Base-by-base conservation (phyloP, 1,140 invertebrate species). In the Achroia grisella region DNA sequence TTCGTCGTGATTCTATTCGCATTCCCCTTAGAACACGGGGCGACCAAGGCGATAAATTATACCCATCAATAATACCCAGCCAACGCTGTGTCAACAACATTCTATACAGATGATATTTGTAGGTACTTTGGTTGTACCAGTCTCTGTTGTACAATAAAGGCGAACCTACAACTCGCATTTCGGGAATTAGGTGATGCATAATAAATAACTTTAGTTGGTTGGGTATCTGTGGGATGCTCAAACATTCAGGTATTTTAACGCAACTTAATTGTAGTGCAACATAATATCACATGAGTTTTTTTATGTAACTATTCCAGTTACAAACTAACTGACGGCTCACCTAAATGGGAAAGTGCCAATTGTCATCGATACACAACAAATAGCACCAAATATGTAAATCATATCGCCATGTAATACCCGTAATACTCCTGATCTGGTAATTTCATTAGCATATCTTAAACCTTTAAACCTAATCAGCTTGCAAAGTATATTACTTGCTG, bases 1-100 rank as follows among this genome's bases (percentile, higher is more conserved):
- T 64, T 23, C 17, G 46, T 56, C 63, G 57, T 71, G 67, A 71
- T 71, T 72, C 60, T 54, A 60, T 61, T 65, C 55, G 52, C 52
- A 61, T 59, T 64, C 71, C 61, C 68, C 69, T 63, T 63, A 70
- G 67, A 70, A 58, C 57, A 58, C 47, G 56, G 53, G 46, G 56
- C 23, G 41, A 32, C 50, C 48, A 58, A 56, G 49, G 53, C 62
- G 51, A 72, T 75, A 75, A 75, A 72, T 75, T 72, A 71, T 69
- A 48, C 52, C 56, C 69, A 69, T 75, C 66, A 71, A 72, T 75
- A 71, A 75, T 68, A 68, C 45, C 60, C 56, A 56, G 48, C 50
- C 54, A 63, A 48, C 42, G 56, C 52, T 66, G 63, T 70, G 69
- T 75, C 71, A 72, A 72, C 67, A 72, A 60, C 66, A 61, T 42